phyloP scores from a whole-genome alignment of 2,113 vertebrate species.

The Dipodomys ordii region DNA sequence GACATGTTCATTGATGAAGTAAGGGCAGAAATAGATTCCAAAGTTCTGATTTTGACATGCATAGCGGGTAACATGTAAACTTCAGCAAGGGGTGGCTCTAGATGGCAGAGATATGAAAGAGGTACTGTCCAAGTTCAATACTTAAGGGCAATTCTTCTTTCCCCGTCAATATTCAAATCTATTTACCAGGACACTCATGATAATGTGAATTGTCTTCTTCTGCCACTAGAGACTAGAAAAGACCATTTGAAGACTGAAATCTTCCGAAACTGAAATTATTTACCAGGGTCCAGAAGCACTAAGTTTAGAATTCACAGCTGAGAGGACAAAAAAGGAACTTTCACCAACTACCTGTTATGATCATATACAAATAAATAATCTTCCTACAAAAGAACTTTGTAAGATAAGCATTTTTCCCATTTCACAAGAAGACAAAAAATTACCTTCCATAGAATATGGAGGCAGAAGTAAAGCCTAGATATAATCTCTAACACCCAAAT shows the following conservation, averaged over 20 bases:
- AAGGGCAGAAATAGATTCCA: neutral
- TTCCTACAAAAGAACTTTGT: neutral
- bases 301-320: conserved; percentile 22
- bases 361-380: conserved; percentile 22
- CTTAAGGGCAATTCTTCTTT: neutral
- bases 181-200: neutral
- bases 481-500: conserved; percentile 8
- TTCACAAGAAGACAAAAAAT: conserved; percentile 14
- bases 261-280: neutral
- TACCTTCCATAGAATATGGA: neutral
- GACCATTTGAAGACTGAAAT: neutral
- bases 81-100: neutral
- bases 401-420: neutral
- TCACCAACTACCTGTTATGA: neutral
- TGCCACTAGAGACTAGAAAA: neutral
- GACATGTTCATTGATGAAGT: neutral
- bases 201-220: neutral
- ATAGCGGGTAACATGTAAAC: neutral
- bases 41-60: neutral
- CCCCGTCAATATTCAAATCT: neutral
- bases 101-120: neutral
- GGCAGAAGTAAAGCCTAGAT: neutral
- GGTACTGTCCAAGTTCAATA: neutral
- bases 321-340: conserved; percentile 32
- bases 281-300: neutral